Base-by-base conservation (phyloP, 2,113 vertebrate genomes). In the Lynx canadensis region DNA sequence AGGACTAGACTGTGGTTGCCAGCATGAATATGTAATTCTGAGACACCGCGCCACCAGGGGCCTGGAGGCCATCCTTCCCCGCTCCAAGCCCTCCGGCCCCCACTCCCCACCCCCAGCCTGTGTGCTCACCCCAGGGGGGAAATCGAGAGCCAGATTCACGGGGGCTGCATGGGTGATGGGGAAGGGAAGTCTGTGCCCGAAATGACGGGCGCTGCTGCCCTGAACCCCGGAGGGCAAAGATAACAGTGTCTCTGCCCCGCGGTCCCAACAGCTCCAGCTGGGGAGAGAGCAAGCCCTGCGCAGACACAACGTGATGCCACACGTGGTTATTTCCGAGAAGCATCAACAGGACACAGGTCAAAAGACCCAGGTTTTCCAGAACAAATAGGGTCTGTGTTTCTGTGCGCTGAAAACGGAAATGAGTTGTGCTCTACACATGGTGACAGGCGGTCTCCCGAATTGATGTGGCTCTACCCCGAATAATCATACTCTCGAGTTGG, bases 11-110 rank as follows among this genome's bases (percentile, higher is more conserved):
- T 98, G 99, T 98, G 98, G 97, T 98, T 99, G 98, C 98, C 99
- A 99, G 99, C 99, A 99, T 99, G 99, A 99, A 99, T 98, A 98
- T 99, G 99, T 98, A 93, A 98, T 97, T 98, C 97, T 16, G 3
- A 98, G 98, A 98, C 97, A 97, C 97, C 16, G 38, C 80, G 96
- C 96, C 97, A 66, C 31, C 5, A 38, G 63, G 74, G 95, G 31
- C 57, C 25, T 25, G 93, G 87, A 89, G 1, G 60, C 78, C 36
- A 36, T 27, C 31, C 19, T 52, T 9, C 66, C 48, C 25, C 31
- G 68, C 60, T n/a, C 73, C 19, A 8, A n/a, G 36, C 15, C 52
- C 36, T 19, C 31, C 52, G 8, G 7, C 5, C 93, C 87, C 55
- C 14, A 23, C 71, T 13, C 31, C 89, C 52, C 68, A 25, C 50